Percentiles rank a stretch among this genome's conserved stretches.
phyloP scores from a whole-genome alignment of 2,113 vertebrate genomes.

The Pandion haliaetus region DNA sequence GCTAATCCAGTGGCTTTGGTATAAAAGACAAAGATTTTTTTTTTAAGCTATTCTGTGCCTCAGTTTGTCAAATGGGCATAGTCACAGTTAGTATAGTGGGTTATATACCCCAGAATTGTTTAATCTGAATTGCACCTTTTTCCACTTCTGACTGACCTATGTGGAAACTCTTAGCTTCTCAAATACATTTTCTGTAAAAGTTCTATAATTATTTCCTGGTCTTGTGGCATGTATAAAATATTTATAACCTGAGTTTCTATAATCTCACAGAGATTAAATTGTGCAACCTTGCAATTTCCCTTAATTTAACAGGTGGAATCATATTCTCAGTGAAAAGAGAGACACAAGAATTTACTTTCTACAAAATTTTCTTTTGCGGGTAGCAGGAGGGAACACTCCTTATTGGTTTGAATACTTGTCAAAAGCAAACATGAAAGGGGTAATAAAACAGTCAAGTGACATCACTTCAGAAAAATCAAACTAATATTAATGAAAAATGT shows the following conservation, averaged over 20 bases:
- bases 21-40: neutral
- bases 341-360: neutral
- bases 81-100: neutral
- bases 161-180: neutral
- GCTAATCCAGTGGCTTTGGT: neutral
- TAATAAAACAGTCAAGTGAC: neutral
- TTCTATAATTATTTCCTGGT: neutral
- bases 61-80: neutral
- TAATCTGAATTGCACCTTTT: neutral
- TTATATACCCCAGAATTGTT: neutral
- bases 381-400: neutral
- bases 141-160: neutral
- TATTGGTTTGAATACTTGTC: neutral
- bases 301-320: neutral
- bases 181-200: neutral
- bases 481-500: neutral
- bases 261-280: neutral
- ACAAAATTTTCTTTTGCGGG: rapidly evolving
- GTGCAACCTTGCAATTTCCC: neutral
- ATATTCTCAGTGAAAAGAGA: neutral
- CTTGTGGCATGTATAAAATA: neutral
- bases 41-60: neutral
- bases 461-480: neutral
- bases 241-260: neutral
- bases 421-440: neutral